Percentiles rank a stretch among this genome's conserved stretches.
These are phyloP conservation scores for Epizoanthus scotinus DNA, from an alignment of 92 coral and sea anemone genomes.

Conservation along the genomic window DNA sequence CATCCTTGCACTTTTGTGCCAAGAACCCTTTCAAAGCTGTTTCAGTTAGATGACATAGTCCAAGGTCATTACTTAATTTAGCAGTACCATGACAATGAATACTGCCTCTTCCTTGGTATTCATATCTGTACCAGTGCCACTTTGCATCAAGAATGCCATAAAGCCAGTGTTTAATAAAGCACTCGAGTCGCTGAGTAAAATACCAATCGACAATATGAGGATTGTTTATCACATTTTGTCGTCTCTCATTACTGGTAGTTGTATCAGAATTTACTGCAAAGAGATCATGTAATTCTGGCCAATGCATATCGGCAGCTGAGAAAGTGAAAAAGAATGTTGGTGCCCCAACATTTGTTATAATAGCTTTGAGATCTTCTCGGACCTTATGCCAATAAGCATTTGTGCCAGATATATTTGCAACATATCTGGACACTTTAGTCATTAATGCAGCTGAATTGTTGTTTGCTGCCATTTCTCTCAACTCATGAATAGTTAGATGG, in stretches of 20 bases:
- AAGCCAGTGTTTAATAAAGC: conserved; percentile 59
- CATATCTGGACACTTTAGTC: conserved; percentile 53
- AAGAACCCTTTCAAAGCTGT: conserved; percentile 51
- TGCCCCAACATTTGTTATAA: conserved; percentile 43
- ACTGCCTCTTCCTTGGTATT: conserved; percentile 60
- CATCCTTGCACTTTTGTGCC: conserved; percentile 49
- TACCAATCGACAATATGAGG: conserved; percentile 59
- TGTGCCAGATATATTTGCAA: conserved; percentile 59
- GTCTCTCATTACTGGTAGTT: conserved; percentile 37
- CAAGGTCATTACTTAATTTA: conserved; percentile 58
- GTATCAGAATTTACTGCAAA: conserved; percentile 13
- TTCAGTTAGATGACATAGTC: conserved; percentile 54
- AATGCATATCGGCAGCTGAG: conserved; percentile 49
- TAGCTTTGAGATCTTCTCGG: conserved; percentile 50
- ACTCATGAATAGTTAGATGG: conserved; percentile 52
- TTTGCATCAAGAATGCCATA: conserved; percentile 58
- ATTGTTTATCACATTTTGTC: conserved; percentile 58
- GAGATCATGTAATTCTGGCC: conserved; percentile 40
- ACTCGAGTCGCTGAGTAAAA: conserved; percentile 50
- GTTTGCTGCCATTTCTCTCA: conserved; percentile 51
- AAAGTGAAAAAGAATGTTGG: conserved; percentile 58
- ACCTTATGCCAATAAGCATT: conserved; percentile 59
- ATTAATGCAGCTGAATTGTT: conserved; percentile 44
- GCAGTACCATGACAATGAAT: conserved; percentile 44
- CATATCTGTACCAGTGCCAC: conserved; percentile 65